Conservation (phyloP, 2,797 vertebrate species). For the Semotilus atromaculatus region DNA sequence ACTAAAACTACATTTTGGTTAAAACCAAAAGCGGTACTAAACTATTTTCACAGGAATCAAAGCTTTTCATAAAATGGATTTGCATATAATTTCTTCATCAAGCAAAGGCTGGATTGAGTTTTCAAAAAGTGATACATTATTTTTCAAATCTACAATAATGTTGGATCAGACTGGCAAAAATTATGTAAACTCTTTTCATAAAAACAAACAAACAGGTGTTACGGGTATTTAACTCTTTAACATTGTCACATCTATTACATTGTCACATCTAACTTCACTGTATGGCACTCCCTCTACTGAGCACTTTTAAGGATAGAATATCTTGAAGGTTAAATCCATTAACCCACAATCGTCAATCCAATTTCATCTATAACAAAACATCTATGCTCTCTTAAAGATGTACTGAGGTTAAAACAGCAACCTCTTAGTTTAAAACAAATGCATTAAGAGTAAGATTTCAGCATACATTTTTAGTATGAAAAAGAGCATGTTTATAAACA, state of each 20-base stretch:
- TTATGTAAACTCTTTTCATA: background rate
- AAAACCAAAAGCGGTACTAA: no score
- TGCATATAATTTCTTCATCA: slow-evolving; percentile 78
- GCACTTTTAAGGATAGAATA: background rate
- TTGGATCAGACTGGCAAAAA: background rate
- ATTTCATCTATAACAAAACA: background rate
- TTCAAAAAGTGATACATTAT: slow-evolving; percentile 65
- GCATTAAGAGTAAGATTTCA: background rate
- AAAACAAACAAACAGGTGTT: background rate
- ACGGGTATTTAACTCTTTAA: background rate
- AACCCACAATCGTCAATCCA: background rate
- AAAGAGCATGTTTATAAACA: slow-evolving; percentile 88
- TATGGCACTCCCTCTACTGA: background rate
- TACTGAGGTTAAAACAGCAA: slow-evolving; percentile 23
- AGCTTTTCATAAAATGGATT: no score
- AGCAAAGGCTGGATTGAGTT: slow-evolving; percentile 75
- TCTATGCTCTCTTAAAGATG: slow-evolving; percentile 19
- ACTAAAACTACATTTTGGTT: no score
- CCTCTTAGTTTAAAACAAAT: slow-evolving; percentile 11
- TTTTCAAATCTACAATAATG: slow-evolving; percentile 55
- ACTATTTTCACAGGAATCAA: no score
- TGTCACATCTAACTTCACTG: background rate
- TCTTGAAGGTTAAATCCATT: slow-evolving; percentile 9
- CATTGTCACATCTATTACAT: background rate
- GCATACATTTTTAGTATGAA: background rate